A percentile compares a stretch with the other conserved stretches of the same genome.
These are phyloP conservation scores for Carpatolechia fugitivella DNA, from an alignment of 2,888 invertebrate genomes.

Conservation along the genomic window DNA sequence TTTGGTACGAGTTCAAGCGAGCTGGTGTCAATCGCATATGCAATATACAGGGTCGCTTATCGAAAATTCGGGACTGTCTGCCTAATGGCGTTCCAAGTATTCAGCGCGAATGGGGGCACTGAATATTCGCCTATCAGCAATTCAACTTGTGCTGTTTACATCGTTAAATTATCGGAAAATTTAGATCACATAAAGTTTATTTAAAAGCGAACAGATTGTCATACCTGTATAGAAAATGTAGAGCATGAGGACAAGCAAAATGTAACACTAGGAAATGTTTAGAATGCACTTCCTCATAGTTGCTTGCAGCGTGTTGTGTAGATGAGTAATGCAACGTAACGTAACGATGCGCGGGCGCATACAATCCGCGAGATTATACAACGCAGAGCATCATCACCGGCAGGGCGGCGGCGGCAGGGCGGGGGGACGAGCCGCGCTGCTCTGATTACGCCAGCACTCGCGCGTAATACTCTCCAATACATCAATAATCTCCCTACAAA, in stretches of 20 bases:
- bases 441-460: constrained; percentile 57
- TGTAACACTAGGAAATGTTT: constrained; percentile 68
- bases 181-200: background rate
- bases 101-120: constrained; percentile 26
- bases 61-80: constrained; percentile 43
- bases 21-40: constrained; percentile 46
- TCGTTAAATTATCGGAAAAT: too few relatives aligned
- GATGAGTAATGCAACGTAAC: constrained; percentile 59
- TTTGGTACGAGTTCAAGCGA: constrained; percentile 61
- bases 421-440: constrained; percentile 46
- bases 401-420: background rate
- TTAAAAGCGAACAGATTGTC: constrained; percentile 2
- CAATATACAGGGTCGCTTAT: constrained; percentile 31
- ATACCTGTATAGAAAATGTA: constrained; percentile 11
- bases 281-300: constrained; percentile 64
- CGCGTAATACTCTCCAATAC: constrained; percentile 39
- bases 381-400: constrained; percentile 33
- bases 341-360: constrained; percentile 36
- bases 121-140: background rate
- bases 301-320: constrained; percentile 50
- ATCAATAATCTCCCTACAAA: constrained; percentile 21
- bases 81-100: constrained; percentile 32
- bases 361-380: constrained; percentile 52
- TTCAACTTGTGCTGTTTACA: background rate
- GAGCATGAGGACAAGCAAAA: constrained; percentile 49